Evolutionary conservation across 2,888 invertebrate species (phyloP).

Genomic region (Sympetrum striolatum): DNA sequence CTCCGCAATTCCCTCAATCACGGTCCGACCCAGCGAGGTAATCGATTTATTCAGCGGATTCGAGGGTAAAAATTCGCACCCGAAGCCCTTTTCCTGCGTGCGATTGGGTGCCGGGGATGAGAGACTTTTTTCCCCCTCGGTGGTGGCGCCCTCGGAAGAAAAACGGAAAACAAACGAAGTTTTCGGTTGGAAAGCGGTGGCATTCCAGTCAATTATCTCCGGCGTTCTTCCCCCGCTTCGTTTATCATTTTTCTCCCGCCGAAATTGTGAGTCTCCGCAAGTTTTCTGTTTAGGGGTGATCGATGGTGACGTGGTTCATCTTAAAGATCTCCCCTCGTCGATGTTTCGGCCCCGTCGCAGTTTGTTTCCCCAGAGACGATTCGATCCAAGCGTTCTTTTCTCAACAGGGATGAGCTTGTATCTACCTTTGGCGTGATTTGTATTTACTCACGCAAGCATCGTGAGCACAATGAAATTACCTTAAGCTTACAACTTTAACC

Average conservation of each 20-base stretch:
- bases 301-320: too few species aligned
- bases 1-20: neutral
- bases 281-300: too few species aligned
- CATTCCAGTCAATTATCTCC: neutral
- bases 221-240: neutral
- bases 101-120: neutral
- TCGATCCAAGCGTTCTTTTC: too few species aligned
- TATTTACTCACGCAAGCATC: too few species aligned
- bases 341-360: too few species aligned
- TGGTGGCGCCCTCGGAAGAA: neutral
- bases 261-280: neutral
- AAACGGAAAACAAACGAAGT: neutral
- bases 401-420: too few species aligned
- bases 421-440: too few species aligned
- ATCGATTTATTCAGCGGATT: neutral
- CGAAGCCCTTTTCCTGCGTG: neutral
- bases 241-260: neutral
- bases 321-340: too few species aligned
- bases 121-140: neutral
- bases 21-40: neutral
- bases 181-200: neutral
- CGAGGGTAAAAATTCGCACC: neutral
- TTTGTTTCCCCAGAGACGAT: too few species aligned
- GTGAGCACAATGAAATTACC: too few species aligned
- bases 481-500: too few species aligned